These are phyloP conservation scores for Plectropomus leopardus DNA, from an alignment of 2,113 vertebrate genomes.

Conservation along the genomic window DNA sequence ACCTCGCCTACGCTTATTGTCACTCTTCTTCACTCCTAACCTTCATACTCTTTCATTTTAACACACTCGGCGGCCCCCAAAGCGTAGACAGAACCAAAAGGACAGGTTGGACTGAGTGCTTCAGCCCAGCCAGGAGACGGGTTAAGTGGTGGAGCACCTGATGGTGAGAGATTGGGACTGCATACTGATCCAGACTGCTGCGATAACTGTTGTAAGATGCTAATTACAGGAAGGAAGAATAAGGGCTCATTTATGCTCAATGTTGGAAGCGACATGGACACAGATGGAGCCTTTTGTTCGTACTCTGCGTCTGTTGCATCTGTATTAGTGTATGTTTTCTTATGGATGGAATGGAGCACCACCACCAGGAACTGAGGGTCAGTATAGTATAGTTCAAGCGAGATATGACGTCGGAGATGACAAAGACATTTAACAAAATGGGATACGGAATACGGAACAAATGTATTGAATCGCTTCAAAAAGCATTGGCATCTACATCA, in stretches of 20 bases:
- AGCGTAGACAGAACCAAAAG: constrained; percentile 22
- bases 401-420: no score
- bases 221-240: constrained; percentile 45
- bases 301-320: no score
- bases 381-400: no score
- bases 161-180: constrained; percentile 50
- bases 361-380: no score
- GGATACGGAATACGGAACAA: no score
- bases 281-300: no score
- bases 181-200: constrained; percentile 70
- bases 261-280: no score
- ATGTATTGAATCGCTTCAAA: no score
- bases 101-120: constrained; percentile 18
- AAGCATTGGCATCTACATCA: no score
- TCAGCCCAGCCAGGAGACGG: constrained; percentile 37
- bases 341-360: no score
- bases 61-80: constrained; percentile 20
- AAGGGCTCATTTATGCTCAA: background rate
- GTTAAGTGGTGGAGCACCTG: constrained; percentile 49
- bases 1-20: constrained; percentile 14
- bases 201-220: constrained; percentile 39
- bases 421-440: no score
- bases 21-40: constrained; percentile 17
- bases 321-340: no score
- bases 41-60: constrained; percentile 18